These are phyloP conservation scores for Luscinia megarhynchos DNA, from an alignment of 2,797 vertebrate species.

Conservation along the genomic window DNA sequence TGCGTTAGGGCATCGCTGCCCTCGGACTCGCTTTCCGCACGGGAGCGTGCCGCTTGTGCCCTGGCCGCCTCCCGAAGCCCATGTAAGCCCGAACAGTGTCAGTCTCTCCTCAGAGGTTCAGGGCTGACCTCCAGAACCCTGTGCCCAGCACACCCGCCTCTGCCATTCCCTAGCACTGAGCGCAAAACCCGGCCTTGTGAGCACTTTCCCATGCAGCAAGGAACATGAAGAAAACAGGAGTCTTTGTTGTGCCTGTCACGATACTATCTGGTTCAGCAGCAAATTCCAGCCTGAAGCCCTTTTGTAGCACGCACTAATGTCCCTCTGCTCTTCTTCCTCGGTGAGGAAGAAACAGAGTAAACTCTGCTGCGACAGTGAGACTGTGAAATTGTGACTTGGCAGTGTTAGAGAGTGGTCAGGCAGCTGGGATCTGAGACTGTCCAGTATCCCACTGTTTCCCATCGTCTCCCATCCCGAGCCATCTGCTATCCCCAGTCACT, in stretches of 20 bases:
- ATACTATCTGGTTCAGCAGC: neutral
- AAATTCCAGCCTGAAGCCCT: neutral
- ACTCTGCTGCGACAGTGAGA: neutral
- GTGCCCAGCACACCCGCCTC: neutral
- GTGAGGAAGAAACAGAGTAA: neutral
- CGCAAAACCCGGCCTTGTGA: neutral
- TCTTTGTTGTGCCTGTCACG: neutral
- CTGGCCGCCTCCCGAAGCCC: neutral
- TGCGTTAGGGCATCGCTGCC: neutral
- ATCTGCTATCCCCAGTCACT: neutral
- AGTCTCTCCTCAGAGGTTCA: neutral
- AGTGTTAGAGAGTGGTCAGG: neutral
- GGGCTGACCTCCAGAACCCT: neutral
- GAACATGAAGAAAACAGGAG: neutral
- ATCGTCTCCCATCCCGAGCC: neutral
- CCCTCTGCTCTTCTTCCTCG: neutral
- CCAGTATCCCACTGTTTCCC: neutral
- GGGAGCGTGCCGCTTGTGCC: neutral
- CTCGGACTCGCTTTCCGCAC: fast-evolving
- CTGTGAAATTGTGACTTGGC: neutral
- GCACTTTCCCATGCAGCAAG: neutral
- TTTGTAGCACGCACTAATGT: neutral
- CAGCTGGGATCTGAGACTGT: neutral
- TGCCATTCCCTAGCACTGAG: neutral
- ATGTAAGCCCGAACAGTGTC: neutral